These are phyloP conservation scores for Drosophila multiciliata DNA, from an alignment of 2,888 invertebrate genomes.

Conservation along the genomic window DNA sequence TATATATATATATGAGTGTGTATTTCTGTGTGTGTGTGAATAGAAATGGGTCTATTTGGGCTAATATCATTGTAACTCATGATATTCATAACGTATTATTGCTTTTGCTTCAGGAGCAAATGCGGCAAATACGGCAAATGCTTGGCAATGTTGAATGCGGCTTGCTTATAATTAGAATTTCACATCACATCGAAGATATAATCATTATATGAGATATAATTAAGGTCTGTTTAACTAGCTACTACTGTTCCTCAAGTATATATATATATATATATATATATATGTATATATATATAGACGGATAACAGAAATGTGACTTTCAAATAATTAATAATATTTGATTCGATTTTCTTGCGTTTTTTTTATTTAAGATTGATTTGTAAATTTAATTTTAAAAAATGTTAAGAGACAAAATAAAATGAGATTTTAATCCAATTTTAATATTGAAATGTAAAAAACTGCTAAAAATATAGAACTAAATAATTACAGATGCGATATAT, in stretches of 20 bases:
- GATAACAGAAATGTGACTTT: neutral
- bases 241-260: neutral
- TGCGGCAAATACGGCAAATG: conserved; percentile 1
- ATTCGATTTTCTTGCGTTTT: neutral
- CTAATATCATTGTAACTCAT: conserved; percentile 76
- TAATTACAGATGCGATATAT: neutral
- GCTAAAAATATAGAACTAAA: neutral
- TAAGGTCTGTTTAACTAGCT: neutral
- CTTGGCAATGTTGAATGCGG: conserved; percentile 6
- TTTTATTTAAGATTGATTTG: neutral
- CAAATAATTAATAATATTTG: too few species aligned
- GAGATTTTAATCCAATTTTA: neutral
- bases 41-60: conserved; percentile 73
- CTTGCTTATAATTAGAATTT: conserved; percentile 26
- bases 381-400: neutral
- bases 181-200: conserved; percentile 1
- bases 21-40: conserved; percentile 28
- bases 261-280: neutral
- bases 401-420: neutral
- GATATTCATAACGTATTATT: conserved; percentile 71
- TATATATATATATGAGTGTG: conserved; percentile 5
- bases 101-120: conserved; percentile 36
- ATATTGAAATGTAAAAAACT: neutral
- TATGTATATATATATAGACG: neutral
- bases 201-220: conserved; percentile 1